phyloP scores from a whole-genome alignment of 1,140 invertebrate species.

The Myzus persicae region DNA sequence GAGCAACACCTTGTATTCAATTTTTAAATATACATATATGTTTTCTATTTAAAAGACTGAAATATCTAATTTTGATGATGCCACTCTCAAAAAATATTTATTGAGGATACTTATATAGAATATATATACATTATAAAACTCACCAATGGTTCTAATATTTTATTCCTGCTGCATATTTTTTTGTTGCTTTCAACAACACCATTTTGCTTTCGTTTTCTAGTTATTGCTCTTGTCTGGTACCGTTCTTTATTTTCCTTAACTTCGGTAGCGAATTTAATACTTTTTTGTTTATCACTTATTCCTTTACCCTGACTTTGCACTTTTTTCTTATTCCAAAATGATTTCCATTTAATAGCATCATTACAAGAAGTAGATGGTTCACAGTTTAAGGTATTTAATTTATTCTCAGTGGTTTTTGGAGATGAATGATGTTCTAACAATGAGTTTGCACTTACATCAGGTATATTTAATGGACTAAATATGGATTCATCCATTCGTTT shows the following conservation, averaged over 20 bases:
- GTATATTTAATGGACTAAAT: constrained; percentile 13
- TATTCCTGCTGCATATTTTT: constrained; percentile 18
- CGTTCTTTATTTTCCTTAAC: neutral
- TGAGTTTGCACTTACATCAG: neutral
- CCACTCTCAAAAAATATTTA: neutral
- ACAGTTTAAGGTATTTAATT: neutral
- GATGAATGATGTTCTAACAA: neutral
- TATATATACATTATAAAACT: neutral
- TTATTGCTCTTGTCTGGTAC: constrained; percentile 41
- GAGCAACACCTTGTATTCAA: too few species aligned
- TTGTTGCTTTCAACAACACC: neutral
- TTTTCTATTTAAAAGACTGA: neutral
- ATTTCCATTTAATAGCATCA: neutral
- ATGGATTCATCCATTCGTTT: constrained; percentile 7
- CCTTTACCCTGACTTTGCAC: neutral
- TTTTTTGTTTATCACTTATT: neutral
- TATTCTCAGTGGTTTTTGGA: neutral
- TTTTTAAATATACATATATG: too few species aligned
- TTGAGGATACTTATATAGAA: neutral
- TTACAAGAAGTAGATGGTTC: constrained; percentile 18
- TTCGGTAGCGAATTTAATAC: neutral
- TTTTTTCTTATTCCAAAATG: constrained; percentile 42
- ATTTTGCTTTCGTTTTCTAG: constrained; percentile 40
- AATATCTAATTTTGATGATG: neutral
- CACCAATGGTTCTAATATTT: constrained; percentile 11